Percentiles rank a stretch among this genome's conserved stretches.
phyloP scores from a whole-genome alignment of 2,113 vertebrate species.

The Dryoscopus gambensis region DNA sequence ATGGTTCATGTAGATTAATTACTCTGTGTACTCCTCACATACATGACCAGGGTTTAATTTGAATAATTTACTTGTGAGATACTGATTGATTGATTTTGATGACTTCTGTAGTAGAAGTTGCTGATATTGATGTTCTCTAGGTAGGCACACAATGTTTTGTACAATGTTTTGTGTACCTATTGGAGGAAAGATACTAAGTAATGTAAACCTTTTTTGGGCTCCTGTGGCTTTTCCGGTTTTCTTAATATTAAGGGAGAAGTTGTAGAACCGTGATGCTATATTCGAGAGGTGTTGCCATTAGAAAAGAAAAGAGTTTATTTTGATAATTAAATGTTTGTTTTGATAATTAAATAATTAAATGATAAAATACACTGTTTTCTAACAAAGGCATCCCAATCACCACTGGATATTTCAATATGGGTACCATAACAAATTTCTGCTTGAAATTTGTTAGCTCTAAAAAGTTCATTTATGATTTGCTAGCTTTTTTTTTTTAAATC shows the following conservation, averaged over 20 bases:
- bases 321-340: background rate
- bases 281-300: background rate
- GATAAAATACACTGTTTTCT: background rate
- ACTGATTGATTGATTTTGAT: background rate
- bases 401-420: background rate
- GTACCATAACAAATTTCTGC: background rate
- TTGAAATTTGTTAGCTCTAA: background rate
- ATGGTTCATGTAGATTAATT: background rate
- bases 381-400: background rate
- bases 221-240: background rate
- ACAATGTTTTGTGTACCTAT: background rate
- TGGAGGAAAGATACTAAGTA: background rate
- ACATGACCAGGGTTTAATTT: background rate
- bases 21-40: background rate
- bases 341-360: no score
- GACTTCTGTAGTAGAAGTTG: background rate
- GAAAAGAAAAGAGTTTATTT: background rate
- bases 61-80: background rate
- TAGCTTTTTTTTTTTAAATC: background rate
- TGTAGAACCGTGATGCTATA: background rate
- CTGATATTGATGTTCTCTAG: background rate
- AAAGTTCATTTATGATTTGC: background rate
- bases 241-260: background rate
- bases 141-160: background rate
- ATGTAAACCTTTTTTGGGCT: background rate